Conservation (phyloP, 1,140 invertebrate genomes). For the Calosoma granatense region DNA sequence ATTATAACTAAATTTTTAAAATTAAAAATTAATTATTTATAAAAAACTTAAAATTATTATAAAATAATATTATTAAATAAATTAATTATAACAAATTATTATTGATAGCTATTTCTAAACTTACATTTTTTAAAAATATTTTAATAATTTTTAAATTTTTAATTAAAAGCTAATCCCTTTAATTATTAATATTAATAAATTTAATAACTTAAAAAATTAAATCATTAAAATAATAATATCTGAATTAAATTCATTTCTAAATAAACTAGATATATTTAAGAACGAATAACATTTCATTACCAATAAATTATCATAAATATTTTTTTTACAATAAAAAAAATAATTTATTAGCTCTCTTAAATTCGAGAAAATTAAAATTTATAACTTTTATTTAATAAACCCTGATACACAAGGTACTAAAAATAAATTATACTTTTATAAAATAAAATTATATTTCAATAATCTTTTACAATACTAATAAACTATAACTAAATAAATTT, state of each 20-base stretch:
- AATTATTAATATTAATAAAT: no score
- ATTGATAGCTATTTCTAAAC: constrained; percentile 28
- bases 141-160: no score
- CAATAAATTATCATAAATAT: constrained; percentile 45
- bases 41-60: no score
- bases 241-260: constrained; percentile 49
- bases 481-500: no score
- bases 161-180: no score
- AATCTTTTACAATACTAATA: no score
- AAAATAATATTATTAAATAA: constrained; percentile 31
- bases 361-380: constrained; percentile 41
- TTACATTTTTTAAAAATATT: no score
- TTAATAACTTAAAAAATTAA: no score
- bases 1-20: constrained; percentile 34
- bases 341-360: constrained; percentile 41
- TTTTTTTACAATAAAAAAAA: constrained; percentile 41
- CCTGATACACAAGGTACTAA: no score
- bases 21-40: constrained; percentile 36
- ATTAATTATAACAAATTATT: constrained; percentile 26
- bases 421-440: no score
- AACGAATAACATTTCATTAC: constrained; percentile 49
- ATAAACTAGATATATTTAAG: constrained; percentile 54
- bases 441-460: no score
- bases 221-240: constrained; percentile 33
- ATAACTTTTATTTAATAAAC: no score